Conservation (phyloP, 2,113 vertebrate genomes). For the Parus major region DNA sequence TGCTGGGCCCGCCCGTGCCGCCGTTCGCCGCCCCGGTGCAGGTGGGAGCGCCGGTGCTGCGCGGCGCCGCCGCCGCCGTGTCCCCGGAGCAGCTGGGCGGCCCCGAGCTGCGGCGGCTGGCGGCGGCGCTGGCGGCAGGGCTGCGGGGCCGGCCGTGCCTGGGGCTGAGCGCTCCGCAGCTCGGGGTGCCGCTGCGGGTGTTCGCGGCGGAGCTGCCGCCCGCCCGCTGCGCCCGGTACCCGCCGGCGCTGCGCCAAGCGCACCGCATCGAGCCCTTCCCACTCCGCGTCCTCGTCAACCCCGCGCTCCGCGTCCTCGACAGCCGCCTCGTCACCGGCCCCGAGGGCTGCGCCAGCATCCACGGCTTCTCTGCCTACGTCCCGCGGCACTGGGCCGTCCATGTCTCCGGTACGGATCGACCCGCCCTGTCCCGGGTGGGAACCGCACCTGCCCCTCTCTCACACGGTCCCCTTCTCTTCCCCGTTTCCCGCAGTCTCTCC, state of each 20-base stretch:
- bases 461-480: background rate
- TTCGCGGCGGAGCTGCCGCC: background rate
- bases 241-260: background rate
- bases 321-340: background rate
- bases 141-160: background rate
- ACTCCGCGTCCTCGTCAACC: background rate
- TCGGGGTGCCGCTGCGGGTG: background rate
- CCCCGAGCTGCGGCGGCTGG: background rate
- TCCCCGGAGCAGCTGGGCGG: background rate
- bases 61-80: too few relatives aligned
- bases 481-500: too few relatives aligned
- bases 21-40: too few relatives aligned
- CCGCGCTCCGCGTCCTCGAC: background rate
- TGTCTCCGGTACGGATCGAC: background rate
- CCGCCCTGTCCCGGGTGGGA: background rate
- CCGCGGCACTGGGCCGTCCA: background rate
- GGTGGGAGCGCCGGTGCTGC: too few relatives aligned
- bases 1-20: too few relatives aligned
- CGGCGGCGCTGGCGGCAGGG: background rate
- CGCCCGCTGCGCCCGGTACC: background rate
- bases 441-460: accelerated
- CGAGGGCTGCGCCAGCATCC: background rate
- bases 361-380: background rate
- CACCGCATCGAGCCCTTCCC: constrained; percentile 4
- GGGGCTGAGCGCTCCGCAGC: background rate